Evolutionary conservation across 2,888 invertebrate species (phyloP).

Genomic region (Subacronicta megacephala): DNA sequence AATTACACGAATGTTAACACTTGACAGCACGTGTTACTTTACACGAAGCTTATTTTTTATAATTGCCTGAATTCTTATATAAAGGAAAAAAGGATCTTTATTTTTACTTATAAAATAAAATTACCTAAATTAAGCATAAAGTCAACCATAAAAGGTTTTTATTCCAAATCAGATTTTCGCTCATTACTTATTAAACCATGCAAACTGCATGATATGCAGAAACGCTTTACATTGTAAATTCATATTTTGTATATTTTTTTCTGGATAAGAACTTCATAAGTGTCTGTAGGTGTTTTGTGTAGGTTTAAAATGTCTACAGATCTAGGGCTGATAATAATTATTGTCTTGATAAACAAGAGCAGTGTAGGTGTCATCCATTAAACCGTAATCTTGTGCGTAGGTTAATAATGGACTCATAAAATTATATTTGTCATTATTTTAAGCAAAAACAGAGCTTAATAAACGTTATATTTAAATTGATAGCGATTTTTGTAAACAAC

Average conservation of each 20-base stretch:
- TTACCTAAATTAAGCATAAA: no score
- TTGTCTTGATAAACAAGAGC: constrained; percentile 32
- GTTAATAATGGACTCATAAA: constrained; percentile 41
- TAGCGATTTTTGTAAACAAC: not conserved
- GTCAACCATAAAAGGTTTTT: no score
- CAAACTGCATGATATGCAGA: no score
- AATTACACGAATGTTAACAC: constrained; percentile 61
- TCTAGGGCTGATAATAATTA: constrained; percentile 59
- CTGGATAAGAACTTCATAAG: not conserved
- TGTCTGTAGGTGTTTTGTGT: constrained; percentile 57
- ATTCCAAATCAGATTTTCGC: no score
- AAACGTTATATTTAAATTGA: not conserved
- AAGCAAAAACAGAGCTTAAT: not conserved
- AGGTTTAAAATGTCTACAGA: constrained; percentile 61
- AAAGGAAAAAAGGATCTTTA: no score
- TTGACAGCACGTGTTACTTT: constrained; percentile 54
- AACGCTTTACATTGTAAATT: no score
- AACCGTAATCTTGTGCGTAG: constrained; percentile 43
- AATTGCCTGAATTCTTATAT: not conserved
- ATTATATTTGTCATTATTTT: constrained; percentile 3
- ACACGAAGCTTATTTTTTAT: constrained; percentile 3
- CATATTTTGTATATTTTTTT: no score
- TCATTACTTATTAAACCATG: no score
- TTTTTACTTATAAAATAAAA: no score
- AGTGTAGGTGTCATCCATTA: constrained; percentile 65